Base-by-base conservation (phyloP, 2,888 invertebrate species). In the Eristalis tenax region DNA sequence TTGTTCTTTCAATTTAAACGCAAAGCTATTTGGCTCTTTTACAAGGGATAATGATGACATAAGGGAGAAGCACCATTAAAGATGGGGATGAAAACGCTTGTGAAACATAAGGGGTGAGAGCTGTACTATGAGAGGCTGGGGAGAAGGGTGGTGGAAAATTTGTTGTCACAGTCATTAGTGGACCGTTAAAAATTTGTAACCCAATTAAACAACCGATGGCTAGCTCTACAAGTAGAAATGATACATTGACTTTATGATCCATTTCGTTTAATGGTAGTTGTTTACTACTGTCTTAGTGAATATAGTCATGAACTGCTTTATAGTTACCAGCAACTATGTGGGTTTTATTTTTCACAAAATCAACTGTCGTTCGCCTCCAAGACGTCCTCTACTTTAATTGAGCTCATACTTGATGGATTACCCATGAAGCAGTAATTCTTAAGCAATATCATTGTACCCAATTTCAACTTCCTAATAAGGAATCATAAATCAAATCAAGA, bases 151-250 rank as follows among this genome's bases (percentile, higher is more conserved):
- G 83, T 76, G 69, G 73, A 76, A 87, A 79, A 76, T 64, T 79
- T 87, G 83, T 86, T 86, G 87, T 87, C 83, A 87, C 79, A 87
- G 57, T 83, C 87, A 79, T 87, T 87, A 87, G 83, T 73, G 50
- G 57, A 83, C 50, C 71, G 79, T 83, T 87, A 87, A 87, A 79
- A 87, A 87, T 83, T 87, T 80, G 87, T 87, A 83, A 87, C 79
- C 87, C 83, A 87, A 83, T 87, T 79, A 87, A 83, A 75, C 50
- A 59, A 64, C 73, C 71, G 73, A 63, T n/a, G 70, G 63, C 65
- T 57, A 38, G 65, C 73, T 70, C 50, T 64, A 66, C 68, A 81
- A 85, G 82, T 64, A 73, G 75, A 66, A 56, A 38, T 50, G 18
- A 64, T 74, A 65, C 78, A 74, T 82, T 50, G 70, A 71, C 61